Evolutionary conservation across 2,113 vertebrate species (phyloP), one percentile per base, ranked within the genome.

Genomic region (Tretioscincus oriximinensis): DNA sequence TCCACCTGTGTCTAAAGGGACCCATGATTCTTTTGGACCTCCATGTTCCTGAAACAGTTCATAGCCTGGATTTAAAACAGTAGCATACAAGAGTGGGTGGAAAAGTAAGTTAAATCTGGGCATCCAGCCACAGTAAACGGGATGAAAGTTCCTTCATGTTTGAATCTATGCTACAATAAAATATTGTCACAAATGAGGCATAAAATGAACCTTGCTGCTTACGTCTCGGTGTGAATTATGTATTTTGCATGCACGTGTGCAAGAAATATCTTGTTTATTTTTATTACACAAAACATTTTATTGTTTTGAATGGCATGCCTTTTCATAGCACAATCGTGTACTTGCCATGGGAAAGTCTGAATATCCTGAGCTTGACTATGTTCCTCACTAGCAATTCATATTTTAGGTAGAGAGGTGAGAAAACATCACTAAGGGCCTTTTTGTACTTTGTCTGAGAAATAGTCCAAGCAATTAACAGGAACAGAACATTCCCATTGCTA

Each of bases 111-210:
- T 68, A 75, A 87, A 82, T 86, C 90, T 90, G 86, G 90, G 92
- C 89, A 85, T 79, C 84, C 77, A 66, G 89, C 92, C 92, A 90
- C 66, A 65, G n/a, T 85, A 93, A 94, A 90, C 81, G 90, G 79
- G 86, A 35, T 82, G 80, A 85, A 83, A 86, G 77, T 83, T 89
- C 79, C 63, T 92, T 65, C 68, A 74, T 82, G 86, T 90, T 88
- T 90, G 84, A 87, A 81, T 74, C 81, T 88, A 86, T 83, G 88
- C 82, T 78, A 73, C 86, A 89, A 80, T 81, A 79, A 94, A 90
- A 86, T 70, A 64, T 75, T 89, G 67, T 1, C 73, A 79, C 71
- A 73, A 85, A 81, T 31, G 60, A 85, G 76, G 74, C 78, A 87
- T 77, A 80, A 81, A 76, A 26, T 71, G 73, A 78, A 72, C 86